Percentiles rank a stretch among this genome's conserved stretches.
Conservation (phyloP, 1,140 invertebrate genomes). For the Grapholita molesta region DNA sequence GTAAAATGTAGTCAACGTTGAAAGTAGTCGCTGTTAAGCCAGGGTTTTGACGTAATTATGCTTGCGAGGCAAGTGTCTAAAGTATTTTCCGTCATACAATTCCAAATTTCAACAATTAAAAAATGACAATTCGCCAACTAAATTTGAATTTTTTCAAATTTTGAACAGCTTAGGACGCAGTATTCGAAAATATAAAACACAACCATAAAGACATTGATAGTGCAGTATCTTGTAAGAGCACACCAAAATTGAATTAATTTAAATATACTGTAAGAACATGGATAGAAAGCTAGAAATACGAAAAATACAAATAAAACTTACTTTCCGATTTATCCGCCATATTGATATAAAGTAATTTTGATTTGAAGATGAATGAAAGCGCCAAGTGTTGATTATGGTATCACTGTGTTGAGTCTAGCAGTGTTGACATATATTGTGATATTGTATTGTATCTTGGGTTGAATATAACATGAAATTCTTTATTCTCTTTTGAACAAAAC, state of each 20-base stretch:
- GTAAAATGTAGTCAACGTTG: conserved; percentile 47
- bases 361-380: conserved; percentile 69
- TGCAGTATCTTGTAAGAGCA: conserved; percentile 15
- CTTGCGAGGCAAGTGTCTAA: conserved; percentile 7
- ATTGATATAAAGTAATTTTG: conserved; percentile 79
- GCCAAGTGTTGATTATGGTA: conserved; percentile 47
- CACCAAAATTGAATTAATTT: conserved; percentile 19
- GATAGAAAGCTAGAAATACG: conserved; percentile 24
- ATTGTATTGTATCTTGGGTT: neutral
- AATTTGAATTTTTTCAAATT: conserved; percentile 79
- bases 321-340: conserved; percentile 88
- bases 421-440: neutral
- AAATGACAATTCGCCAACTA: conserved; percentile 54
- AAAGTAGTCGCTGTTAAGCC: conserved; percentile 67
- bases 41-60: conserved; percentile 9
- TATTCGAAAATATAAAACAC: conserved; percentile 37
- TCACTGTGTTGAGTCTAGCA: conserved; percentile 11
- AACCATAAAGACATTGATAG: neutral
- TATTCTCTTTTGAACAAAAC: neutral
- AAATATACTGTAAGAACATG: conserved; percentile 4
- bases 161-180: conserved; percentile 55
- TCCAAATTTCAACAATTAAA: conserved; percentile 39
- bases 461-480: neutral
- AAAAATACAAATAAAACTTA: conserved; percentile 78
- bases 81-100: conserved; percentile 18